Percentiles rank a stretch among this genome's conserved stretches.
These are phyloP conservation scores for Menidia menidia DNA, from an alignment of 2,797 vertebrate genomes.

Conservation along the genomic window DNA sequence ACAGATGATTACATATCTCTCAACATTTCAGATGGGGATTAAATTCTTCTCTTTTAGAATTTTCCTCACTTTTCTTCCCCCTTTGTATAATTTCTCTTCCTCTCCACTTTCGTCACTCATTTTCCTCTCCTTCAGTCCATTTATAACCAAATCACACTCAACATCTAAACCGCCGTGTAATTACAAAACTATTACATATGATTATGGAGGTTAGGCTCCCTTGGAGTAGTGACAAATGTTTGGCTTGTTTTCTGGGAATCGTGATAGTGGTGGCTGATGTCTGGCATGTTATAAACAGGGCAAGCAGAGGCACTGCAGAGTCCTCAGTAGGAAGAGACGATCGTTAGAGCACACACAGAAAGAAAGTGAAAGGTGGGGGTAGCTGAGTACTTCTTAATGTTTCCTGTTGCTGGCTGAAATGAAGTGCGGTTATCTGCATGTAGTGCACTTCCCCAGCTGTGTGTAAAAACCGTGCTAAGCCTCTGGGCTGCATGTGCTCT, in stretches of 20 bases:
- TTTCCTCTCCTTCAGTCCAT: not conserved
- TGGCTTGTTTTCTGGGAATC: slow-evolving; percentile 9
- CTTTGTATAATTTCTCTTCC: not conserved
- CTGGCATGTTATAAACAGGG: slow-evolving; percentile 20
- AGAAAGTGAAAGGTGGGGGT: slow-evolving; percentile 15
- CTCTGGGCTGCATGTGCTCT: not conserved
- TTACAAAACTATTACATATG: slow-evolving; percentile 37
- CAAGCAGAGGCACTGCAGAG: slow-evolving; percentile 9
- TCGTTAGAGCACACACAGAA: slow-evolving; percentile 9
- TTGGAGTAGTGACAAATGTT: slow-evolving; percentile 23
- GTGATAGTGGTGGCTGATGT: slow-evolving; percentile 5
- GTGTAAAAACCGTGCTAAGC: not conserved
- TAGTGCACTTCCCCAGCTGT: not conserved
- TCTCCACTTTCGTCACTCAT: not conserved
- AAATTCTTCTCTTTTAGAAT: slow-evolving; percentile 21
- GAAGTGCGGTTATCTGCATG: not conserved
- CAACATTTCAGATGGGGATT: slow-evolving; percentile 21
- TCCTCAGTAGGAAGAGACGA: slow-evolving; percentile 38
- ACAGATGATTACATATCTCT: slow-evolving; percentile 21
- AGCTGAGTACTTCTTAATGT: slow-evolving; percentile 18
- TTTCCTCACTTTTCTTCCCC: slow-evolving; percentile 6
- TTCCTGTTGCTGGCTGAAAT: slow-evolving; percentile 1
- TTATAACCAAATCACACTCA: slow-evolving; percentile 3
- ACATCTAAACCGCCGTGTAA: slow-evolving; percentile 43
- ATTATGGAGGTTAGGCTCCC: slow-evolving; percentile 35